Evolutionary conservation across 1,140 invertebrate species (phyloP), one percentile per base, ranked within the genome.

Genomic region (Solen grandis): DNA sequence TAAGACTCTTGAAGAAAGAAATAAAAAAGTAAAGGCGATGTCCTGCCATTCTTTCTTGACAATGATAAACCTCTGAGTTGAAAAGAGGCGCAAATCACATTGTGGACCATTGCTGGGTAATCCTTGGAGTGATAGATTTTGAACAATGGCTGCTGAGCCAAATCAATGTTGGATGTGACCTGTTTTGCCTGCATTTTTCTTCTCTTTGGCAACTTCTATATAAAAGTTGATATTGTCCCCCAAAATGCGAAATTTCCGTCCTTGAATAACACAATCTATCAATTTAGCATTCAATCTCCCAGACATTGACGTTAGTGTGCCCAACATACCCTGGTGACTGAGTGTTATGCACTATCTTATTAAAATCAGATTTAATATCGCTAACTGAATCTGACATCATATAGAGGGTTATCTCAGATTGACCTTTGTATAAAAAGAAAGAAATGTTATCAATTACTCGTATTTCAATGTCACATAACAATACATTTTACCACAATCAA

Each of bases 161-260:
- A 82, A 82, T 36, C 70, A 74, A 38, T 82, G 62, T 31, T 82
- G n/a, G 14, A 75, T 80, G 36, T 80, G 77, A 5, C 59, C 16
- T 5, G 38, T 22, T 60, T 60, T 68, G 13, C 36, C 62, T 46
- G 59, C 35, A 62, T 63, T 35, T 74, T 74, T 72, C 52, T 36
- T 66, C 31, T 16, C 50, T 25, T 77, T 41, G 22, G 62, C 46
- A 36, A 68, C 50, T 68, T 35, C 69, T 19, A 81, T 57, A 27
- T 54, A 19, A 36, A 81, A 81, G 36, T 81, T 81, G 68, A 46
- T 65, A n/a, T 81, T 82, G 31, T 76, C 72, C 19, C 72, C 72
- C 3, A 82, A 31, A 5, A 82, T 35, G 14, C 72, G 54, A 25
- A 75, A 76, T 19, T 29, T 46, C 38, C 60, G 22, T 8, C 63